Evolutionary conservation across 1,140 invertebrate genomes (phyloP), one percentile per base, ranked within the genome.

Genomic region (Tenebrio molitor): DNA sequence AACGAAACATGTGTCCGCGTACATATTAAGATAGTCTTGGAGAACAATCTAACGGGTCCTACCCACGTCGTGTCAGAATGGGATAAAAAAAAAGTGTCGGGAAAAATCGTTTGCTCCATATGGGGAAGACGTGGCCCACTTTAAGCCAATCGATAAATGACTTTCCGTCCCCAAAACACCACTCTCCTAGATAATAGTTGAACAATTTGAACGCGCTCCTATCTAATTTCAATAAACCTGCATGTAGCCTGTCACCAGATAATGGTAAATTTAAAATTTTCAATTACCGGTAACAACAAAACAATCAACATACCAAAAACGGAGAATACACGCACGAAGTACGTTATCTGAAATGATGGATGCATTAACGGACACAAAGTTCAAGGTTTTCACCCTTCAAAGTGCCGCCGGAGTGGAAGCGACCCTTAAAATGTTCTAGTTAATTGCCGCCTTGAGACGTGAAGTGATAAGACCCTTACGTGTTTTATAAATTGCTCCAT

Each of bases 331-430:
- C 7, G n/a, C n/a, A n/a, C n/a, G n/a, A n/a, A n/a, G n/a, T n/a
- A n/a, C 16, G 5, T 10, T 10, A 17, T 10, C n/a, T n/a, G 19
- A 10, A 50, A 10, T 14, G 14, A 50, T 19, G 15, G 10, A 50
- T 17, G 14, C 23, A 50, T 50, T 21, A 50, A 50, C 7, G 44
- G n/a, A 4, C 17, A 6, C 0, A 15, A 58, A 58, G 50, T 58
- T 58, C 50, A 58, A 58, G 50, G 23, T 58, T 50, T 15, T 58
- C 50, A 25, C 50, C 50, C 50, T 58, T 58, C 23, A 58, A 58
- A 58, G 50, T 4, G 15, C 21, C 21, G 50, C 21, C 50, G 15
- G 25, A 58, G n/a, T 39, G 6, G 36, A 39, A 39, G 2, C 36
- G 36, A 39, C 50, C 50, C 12, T 58, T 29, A 2, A 58, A 58